Conservation (phyloP, 2,888 invertebrate species). For the Dermolepida albohirtum region DNA sequence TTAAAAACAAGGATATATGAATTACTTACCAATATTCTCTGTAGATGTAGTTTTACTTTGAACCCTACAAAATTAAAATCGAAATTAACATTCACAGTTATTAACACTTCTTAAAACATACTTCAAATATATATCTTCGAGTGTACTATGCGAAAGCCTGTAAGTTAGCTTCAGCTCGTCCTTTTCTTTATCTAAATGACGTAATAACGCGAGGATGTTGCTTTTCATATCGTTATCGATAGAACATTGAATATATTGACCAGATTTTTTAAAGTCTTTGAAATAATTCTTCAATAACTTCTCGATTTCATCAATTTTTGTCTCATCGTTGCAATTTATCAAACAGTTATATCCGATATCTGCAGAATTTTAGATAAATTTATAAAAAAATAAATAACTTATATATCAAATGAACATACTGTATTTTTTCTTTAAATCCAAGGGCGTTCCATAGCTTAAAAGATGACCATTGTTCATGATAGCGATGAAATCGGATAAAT, state of each 20-base stretch:
- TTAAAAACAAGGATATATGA: slow-evolving; percentile 1
- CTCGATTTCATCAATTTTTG: not conserved
- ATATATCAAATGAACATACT: slow-evolving; percentile 60
- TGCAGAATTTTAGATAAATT: slow-evolving; percentile 38
- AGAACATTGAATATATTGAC: not conserved
- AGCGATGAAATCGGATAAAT: slow-evolving; percentile 89
- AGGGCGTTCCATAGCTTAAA: slow-evolving; percentile 83
- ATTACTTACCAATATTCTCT: slow-evolving; percentile 3
- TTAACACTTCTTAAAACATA: slow-evolving; percentile 45
- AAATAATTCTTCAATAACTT: not conserved
- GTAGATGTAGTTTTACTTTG: slow-evolving; percentile 35
- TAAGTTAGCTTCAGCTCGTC: slow-evolving; percentile 71
- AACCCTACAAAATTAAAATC: slow-evolving; percentile 41
- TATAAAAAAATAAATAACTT: not conserved
- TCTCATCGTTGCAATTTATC: slow-evolving; percentile 56
- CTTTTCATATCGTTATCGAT: slow-evolving; percentile 60
- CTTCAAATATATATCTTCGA: slow-evolving; percentile 94
- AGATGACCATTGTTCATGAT: slow-evolving; percentile 83
- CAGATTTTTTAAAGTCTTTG: not conserved
- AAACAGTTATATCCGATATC: slow-evolving; percentile 58
- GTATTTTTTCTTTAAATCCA: slow-evolving; percentile 80
- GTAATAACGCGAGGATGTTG: slow-evolving; percentile 73
- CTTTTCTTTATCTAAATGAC: slow-evolving; percentile 71
- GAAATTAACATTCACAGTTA: not conserved
- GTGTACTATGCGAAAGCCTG: slow-evolving; percentile 71